Evolutionary conservation across 2,113 vertebrate species (phyloP), one percentile per base, ranked within the genome.

Genomic region (Spea multiplicata): DNA sequence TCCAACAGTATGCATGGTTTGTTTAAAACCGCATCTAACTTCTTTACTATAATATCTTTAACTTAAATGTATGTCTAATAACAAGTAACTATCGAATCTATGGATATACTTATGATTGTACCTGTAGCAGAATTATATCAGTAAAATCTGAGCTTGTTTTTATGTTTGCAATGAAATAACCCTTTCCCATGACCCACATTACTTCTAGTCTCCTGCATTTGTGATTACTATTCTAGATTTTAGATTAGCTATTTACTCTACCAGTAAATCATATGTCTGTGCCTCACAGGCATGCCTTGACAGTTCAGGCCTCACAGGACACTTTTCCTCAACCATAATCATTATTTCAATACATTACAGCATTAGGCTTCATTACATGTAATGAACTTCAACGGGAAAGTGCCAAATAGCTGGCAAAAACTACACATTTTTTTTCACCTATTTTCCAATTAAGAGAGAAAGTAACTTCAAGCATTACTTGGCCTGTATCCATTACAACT

Each of bases 311-410:
- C 78, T 53, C 78, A 74, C 45, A 74, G 78, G 78, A 80, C 71
- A 68, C 64, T 68, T 80, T 80, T 80, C 49, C 78, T 80, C 71
- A 74, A 74, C 71, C 78, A 74, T 80, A 80, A 68, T 80, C 78
- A 74, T 80, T 80, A 80, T 80, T 80, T 73, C 78, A 74, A 74
- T 80, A 80, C 71, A 80, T 80, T 80, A 74, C 52, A 80, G 78
- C 71, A 74, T 74, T 80, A 80, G 78, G 71, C 74, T 80, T 80
- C 78, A 80, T 80, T 80, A 72, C 77, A 80, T 59, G 71, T 80
- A 65, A 74, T 68, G 46, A 80, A 74, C 78, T 71, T 80, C 73
- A 71, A 80, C 74, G 65, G 61, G 45, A 74, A 65, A 74, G 17
- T 73, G 71, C 16, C 78, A 73, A 73, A 80, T 52, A 80, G 65